Percentiles rank a stretch among this genome's conserved stretches.
phyloP scores from a whole-genome alignment of 2,888 invertebrate genomes.

The Subacronicta megacephala region DNA sequence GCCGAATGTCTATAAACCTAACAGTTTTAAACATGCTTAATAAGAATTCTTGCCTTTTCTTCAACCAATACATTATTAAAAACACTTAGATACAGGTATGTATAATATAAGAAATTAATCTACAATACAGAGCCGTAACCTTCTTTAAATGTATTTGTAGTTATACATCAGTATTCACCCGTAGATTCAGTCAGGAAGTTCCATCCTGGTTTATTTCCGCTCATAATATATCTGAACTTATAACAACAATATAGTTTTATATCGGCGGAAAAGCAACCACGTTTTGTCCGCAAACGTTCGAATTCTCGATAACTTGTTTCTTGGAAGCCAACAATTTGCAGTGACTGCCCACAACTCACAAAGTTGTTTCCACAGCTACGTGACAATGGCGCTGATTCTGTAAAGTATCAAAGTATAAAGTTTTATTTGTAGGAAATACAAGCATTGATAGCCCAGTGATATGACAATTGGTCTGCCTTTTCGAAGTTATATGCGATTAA shows the following conservation, averaged over 20 bases:
- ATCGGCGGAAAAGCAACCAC: background rate
- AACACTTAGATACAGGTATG: no score
- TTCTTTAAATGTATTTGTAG: conserved; percentile 3
- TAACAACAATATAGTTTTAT: background rate
- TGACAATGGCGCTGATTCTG: background rate
- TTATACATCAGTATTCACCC: conserved; percentile 17
- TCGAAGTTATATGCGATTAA: no score
- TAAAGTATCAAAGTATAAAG: background rate
- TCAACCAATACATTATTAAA: background rate
- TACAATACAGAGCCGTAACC: background rate
- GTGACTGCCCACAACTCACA: background rate
- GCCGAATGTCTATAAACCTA: no score
- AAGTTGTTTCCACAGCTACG: conserved; percentile 1
- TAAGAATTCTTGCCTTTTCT: no score
- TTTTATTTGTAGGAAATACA: no score
- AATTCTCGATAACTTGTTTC: background rate
- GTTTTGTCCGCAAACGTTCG: background rate
- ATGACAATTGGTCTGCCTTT: no score
- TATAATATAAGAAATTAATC: background rate
- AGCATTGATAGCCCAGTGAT: no score
- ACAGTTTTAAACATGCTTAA: no score
- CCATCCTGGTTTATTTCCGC: conserved; percentile 33
- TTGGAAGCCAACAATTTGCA: background rate
- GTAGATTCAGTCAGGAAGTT: conserved; percentile 15
- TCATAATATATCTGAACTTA: background rate